Conservation (phyloP, 2,888 invertebrate species). For the Euclidia mi region DNA sequence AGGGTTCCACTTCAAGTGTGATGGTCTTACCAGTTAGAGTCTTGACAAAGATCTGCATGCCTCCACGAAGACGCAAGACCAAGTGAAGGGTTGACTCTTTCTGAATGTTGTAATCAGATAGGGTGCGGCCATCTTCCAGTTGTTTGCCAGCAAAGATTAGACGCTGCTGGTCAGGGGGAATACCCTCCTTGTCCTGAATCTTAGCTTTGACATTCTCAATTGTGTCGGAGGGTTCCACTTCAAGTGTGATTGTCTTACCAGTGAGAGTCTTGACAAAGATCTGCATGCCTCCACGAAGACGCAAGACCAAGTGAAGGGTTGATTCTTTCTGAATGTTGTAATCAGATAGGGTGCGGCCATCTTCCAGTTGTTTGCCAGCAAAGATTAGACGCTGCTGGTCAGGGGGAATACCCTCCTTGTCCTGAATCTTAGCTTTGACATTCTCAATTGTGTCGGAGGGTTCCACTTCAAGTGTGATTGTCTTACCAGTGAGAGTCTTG, state of each 20-base stretch:
- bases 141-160: conserved; percentile 77
- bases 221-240: conserved; percentile 77
- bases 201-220: conserved; percentile 83
- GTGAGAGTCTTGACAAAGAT: conserved; percentile 77
- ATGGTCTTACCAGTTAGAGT: conserved; percentile 77
- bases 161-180: conserved; percentile 79
- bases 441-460: conserved; percentile 76
- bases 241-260: conserved; percentile 74
- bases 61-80: conserved; percentile 73
- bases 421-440: conserved; percentile 79
- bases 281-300: conserved; percentile 78
- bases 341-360: conserved; percentile 75
- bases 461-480: conserved; percentile 75
- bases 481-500: conserved; percentile 74
- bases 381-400: conserved; percentile 77
- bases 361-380: conserved; percentile 76
- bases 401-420: conserved; percentile 77
- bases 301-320: conserved; percentile 71
- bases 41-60: conserved; percentile 82
- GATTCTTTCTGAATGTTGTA: conserved; percentile 80
- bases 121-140: conserved; percentile 73
- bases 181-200: conserved; percentile 80
- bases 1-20: conserved; percentile 73
- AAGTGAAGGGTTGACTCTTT: conserved; percentile 75
- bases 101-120: conserved; percentile 77